phyloP scores from a whole-genome alignment of 2,113 vertebrate species.

The Lepidothrix coronata region DNA sequence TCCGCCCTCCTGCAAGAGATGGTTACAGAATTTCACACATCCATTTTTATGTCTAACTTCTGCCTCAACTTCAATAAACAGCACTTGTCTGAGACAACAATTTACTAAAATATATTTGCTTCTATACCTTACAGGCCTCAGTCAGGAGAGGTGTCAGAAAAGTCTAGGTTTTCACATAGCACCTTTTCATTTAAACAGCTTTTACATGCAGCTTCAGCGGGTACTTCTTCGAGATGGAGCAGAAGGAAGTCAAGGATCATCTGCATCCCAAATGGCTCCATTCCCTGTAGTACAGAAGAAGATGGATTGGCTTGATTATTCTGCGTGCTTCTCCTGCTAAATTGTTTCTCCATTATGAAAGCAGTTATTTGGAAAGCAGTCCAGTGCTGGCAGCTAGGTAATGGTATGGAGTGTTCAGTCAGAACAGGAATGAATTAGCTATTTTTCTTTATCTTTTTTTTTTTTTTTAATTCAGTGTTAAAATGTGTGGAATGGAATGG shows the following conservation, averaged over 20 bases:
- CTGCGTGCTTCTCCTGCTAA: background rate
- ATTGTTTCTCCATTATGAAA: background rate
- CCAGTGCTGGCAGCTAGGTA: background rate
- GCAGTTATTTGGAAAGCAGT: background rate
- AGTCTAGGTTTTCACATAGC: background rate
- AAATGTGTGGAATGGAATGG: background rate
- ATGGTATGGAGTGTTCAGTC: background rate
- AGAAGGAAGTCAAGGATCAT: background rate
- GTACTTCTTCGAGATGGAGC: background rate
- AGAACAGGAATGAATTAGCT: background rate
- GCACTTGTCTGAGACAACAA: background rate
- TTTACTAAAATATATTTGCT: background rate
- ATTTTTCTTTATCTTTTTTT: background rate
- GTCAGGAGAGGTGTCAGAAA: background rate
- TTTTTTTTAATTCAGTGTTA: background rate
- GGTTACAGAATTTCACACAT: background rate
- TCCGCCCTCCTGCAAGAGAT: background rate
- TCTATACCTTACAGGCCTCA: background rate
- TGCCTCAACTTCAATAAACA: background rate
- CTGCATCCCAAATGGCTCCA: background rate
- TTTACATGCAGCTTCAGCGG: background rate
- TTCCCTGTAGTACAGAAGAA: background rate
- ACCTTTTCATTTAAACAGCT: background rate
- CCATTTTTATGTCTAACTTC: background rate
- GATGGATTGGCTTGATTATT: background rate